Evolutionary conservation across 2,888 invertebrate species (phyloP).

Genomic region (Tromatobia lineatoria): DNA sequence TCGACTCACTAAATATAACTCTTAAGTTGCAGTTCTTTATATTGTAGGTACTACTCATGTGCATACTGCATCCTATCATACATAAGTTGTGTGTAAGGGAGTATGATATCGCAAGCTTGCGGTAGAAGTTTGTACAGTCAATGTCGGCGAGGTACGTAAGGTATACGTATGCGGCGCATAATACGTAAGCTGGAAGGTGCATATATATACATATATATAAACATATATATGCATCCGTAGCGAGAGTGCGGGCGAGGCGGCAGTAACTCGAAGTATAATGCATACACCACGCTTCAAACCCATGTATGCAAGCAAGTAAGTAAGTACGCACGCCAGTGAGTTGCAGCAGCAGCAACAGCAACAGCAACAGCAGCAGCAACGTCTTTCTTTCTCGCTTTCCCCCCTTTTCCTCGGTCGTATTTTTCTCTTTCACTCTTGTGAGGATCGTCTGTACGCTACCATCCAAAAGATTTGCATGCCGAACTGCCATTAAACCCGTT

Average conservation of each 20-base stretch:
- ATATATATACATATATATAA: background rate
- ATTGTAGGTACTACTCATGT: background rate
- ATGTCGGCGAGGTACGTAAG: slow-evolving; percentile 17
- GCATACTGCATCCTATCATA: background rate
- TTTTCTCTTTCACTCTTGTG: slow-evolving; percentile 49
- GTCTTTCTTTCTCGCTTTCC: slow-evolving; percentile 43
- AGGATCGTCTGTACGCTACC: slow-evolving; percentile 67
- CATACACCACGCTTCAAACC: slow-evolving; percentile 54
- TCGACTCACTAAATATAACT: slow-evolving; percentile 12
- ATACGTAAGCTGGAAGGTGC: slow-evolving; percentile 16
- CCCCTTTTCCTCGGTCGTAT: slow-evolving; percentile 15
- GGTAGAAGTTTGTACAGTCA: slow-evolving; percentile 15
- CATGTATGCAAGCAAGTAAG: slow-evolving; percentile 64
- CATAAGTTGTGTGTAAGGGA: background rate
- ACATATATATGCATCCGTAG: slow-evolving; percentile 5
- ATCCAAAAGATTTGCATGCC: slow-evolving; percentile 78
- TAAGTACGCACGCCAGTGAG: slow-evolving; percentile 63
- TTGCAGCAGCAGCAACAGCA: slow-evolving; percentile 36
- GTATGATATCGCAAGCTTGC: slow-evolving; percentile 28
- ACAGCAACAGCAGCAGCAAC: slow-evolving; percentile 38
- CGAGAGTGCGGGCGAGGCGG: slow-evolving; percentile 54
- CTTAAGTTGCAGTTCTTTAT: slow-evolving; percentile 20
- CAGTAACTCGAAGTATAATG: slow-evolving; percentile 62
- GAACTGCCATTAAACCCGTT: slow-evolving; percentile 78
- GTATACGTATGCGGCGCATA: slow-evolving; percentile 1